phyloP scores from a whole-genome alignment of 2,797 vertebrate genomes.

The Enteromius radiatus region DNA sequence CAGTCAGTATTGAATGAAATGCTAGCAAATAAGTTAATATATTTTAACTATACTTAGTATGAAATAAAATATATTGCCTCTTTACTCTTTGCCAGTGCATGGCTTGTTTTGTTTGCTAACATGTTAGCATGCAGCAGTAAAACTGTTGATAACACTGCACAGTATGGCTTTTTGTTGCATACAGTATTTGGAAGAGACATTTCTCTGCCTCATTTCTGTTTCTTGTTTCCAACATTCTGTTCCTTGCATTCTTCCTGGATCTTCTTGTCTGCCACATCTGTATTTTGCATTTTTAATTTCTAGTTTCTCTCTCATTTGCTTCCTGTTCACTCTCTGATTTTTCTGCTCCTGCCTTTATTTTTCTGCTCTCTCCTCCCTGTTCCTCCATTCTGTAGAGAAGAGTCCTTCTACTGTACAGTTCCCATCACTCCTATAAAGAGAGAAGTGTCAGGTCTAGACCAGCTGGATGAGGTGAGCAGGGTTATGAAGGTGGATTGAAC shows the following conservation, averaged over 20 bases:
- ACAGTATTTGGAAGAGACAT: not conserved
- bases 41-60: not conserved
- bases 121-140: constrained; percentile 15
- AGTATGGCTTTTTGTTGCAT: constrained; percentile 12
- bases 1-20: not conserved
- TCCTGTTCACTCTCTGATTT: constrained; percentile 46
- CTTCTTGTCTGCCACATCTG: constrained; percentile 28
- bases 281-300: constrained; percentile 25
- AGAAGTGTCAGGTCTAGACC: constrained; percentile 88
- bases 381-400: constrained; percentile 80
- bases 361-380: constrained; percentile 61
- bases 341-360: constrained; percentile 57
- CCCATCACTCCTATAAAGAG: constrained; percentile 93
- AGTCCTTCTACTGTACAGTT: constrained; percentile 91
- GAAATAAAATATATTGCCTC: not conserved
- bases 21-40: not conserved
- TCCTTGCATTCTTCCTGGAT: constrained; percentile 15
- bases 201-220: not conserved
- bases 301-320: constrained; percentile 34
- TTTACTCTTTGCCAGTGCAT: too few species aligned
- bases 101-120: constrained; percentile 41
- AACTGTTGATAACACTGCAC: constrained; percentile 23
- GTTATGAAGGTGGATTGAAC: constrained; percentile 63
- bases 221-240: constrained; percentile 16
- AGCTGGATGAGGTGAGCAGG: constrained; percentile 88